Evolutionary conservation across 2,113 vertebrate genomes (phyloP).

Genomic region (Agelaius phoeniceus): DNA sequence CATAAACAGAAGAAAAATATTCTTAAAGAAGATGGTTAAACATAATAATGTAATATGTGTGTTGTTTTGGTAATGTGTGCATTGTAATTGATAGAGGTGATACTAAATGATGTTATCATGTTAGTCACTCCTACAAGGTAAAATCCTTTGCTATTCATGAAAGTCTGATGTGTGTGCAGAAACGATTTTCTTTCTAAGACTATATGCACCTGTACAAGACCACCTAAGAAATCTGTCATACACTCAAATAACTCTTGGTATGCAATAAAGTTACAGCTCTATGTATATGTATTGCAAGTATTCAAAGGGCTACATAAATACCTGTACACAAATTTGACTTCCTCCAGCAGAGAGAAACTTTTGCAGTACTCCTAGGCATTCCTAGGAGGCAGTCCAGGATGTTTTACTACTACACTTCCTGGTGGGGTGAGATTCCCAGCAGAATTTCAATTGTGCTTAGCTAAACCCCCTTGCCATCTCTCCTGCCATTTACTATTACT

Average conservation of each 20-base stretch:
- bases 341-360: background rate
- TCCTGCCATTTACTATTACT: background rate
- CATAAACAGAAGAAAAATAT: background rate
- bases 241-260: background rate
- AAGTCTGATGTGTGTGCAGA: background rate
- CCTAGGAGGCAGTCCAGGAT: background rate
- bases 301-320: background rate
- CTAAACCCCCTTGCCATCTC: background rate
- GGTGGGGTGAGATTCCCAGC: background rate
- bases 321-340: background rate
- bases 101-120: background rate
- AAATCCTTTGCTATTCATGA: background rate
- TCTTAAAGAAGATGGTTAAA: background rate
- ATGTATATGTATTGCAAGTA: background rate
- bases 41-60: background rate
- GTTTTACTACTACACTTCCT: background rate
- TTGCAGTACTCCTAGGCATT: background rate
- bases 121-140: background rate
- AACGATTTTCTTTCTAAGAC: background rate
- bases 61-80: background rate
- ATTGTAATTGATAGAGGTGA: background rate
- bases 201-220: background rate
- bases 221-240: background rate
- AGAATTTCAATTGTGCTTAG: background rate
- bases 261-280: background rate